Base-by-base conservation (phyloP, 2,888 invertebrate genomes). In the Eristalis arbustorum region DNA sequence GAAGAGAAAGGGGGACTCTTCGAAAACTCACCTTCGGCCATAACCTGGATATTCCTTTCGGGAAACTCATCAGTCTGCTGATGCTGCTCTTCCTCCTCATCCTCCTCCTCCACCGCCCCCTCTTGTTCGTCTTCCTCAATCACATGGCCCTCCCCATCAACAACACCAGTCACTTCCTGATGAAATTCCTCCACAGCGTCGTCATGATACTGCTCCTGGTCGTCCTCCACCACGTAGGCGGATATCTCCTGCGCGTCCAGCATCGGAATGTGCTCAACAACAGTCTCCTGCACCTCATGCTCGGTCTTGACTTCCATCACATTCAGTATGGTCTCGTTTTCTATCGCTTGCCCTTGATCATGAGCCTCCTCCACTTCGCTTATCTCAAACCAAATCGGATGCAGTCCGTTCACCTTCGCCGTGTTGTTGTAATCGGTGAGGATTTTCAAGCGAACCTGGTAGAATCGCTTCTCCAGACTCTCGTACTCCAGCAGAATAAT, bases 401-500 rank as follows among this genome's bases (percentile, higher is more conserved):
- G 89, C 10, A 88, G 84, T n/a, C 88, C 89, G 63, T 91, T 90
- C 74, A 91, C 91, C 57, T 90, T 91, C 4, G 93, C 88, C 6
- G 93, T 93, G 88, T 91, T 92, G 78, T 93, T 93, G 89, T 94
- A 94, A 89, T 93, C 94, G n/a, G 91, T 92, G 40, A 92, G 91
- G n/a, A 95, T 90, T 89, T 95, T 94, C 63, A 91, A 89, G 89
- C 94, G 94, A 11, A 95, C 92, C 89, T 94, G 93, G 5, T 91
- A 90, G 78, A 94, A 94, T 93, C 93, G 93, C 25, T 91, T 92
- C 90, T 95, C 94, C 59, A 95, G 90, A 73, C 94, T 94, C 84
- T 95, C 95, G 88, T 95, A 94, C 91, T 96, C 96, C 23, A 94
- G 93, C 67, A 95, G 94, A 8, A 94, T 90, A 90, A 95, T 94